Percentiles rank a stretch among this genome's conserved stretches.
Evolutionary conservation across 2,797 vertebrate species (phyloP).

Genomic region (Argyrosomus regius): DNA sequence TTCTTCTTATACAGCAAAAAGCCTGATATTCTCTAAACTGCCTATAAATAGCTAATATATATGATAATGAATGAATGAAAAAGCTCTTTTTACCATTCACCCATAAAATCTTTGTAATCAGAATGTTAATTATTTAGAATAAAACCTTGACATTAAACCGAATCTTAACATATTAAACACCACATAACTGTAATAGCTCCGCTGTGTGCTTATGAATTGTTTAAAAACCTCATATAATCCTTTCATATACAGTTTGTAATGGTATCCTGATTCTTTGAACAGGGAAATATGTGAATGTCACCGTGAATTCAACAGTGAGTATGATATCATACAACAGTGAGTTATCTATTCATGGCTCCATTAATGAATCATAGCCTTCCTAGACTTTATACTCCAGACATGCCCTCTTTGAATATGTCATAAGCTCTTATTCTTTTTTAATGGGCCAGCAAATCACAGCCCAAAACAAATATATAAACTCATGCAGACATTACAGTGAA

Average conservation of each 20-base stretch:
- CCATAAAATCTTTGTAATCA: constrained; percentile 8
- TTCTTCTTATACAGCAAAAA: too few species aligned
- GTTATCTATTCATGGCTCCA: constrained; percentile 82
- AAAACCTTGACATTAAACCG: constrained; percentile 27
- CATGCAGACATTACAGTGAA: constrained; percentile 29
- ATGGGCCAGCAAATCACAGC: constrained; percentile 69
- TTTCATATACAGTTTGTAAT: constrained; percentile 64
- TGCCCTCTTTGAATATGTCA: constrained; percentile 81
- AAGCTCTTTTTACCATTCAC: neutral
- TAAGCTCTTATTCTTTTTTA: constrained; percentile 80
- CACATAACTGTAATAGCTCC: constrained; percentile 13
- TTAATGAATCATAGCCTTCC: constrained; percentile 84
- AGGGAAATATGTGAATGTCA: constrained; percentile 68
- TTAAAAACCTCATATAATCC: constrained; percentile 63
- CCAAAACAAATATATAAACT: constrained; percentile 70
- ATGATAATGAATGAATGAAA: neutral
- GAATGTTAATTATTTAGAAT: constrained; percentile 44
- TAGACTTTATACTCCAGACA: constrained; percentile 81
- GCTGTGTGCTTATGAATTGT: constrained; percentile 64
- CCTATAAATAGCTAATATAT: neutral
- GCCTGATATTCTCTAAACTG: neutral
- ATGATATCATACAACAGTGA: constrained; percentile 77
- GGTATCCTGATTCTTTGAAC: constrained; percentile 61
- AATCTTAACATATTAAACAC: constrained; percentile 17
- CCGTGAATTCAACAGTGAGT: constrained; percentile 67